Evolutionary conservation across 1,140 invertebrate species (phyloP), one percentile per base, ranked within the genome.

Genomic region (Neodiprion fabricii): DNA sequence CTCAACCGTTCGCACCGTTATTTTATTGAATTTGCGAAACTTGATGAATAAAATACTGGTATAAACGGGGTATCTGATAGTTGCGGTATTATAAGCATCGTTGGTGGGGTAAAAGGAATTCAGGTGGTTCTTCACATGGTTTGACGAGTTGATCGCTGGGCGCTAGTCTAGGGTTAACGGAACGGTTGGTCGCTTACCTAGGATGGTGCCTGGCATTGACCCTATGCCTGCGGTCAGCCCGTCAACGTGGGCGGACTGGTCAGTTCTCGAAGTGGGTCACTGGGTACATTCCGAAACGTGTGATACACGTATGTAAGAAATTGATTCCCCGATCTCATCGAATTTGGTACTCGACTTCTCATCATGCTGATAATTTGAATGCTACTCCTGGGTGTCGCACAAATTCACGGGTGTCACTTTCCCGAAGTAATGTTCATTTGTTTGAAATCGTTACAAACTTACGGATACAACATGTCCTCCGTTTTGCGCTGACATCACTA

Each of bases 211-310:
- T 61, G 85, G 84, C 85, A 87, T 86, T 87, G 85, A 87, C 84
- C 81, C 83, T 85, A 40, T 40, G 82, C 83, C 82, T 84, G 85
- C 82, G 76, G 71, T 80, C 81, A 76, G 75, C 80, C 79, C 77
- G 81, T 75, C 79, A 80, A 83, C 80, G 85, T 87, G 82, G 85
- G 85, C 83, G 85, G 80, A 87, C 84, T 84, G 82, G 84, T 85
- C 83, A 86, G 80, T 84, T 80, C 82, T 79, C 78, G 48, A 85
- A 85, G 83, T 86, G 70, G 85, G 85, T 85, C 83, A 85, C 72
- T 71, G 84, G 85, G 85, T 87, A 8, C 53, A 61, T 61, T 61
- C 53, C 53, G 9, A 61, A 14, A 5, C 11, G 53, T 17, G 53
- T 14, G 53, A 40, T 40, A 40, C 53, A 61, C 53, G 5, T 12